Conservation (phyloP, 2,113 vertebrate genomes). For the Chloebia gouldiae region DNA sequence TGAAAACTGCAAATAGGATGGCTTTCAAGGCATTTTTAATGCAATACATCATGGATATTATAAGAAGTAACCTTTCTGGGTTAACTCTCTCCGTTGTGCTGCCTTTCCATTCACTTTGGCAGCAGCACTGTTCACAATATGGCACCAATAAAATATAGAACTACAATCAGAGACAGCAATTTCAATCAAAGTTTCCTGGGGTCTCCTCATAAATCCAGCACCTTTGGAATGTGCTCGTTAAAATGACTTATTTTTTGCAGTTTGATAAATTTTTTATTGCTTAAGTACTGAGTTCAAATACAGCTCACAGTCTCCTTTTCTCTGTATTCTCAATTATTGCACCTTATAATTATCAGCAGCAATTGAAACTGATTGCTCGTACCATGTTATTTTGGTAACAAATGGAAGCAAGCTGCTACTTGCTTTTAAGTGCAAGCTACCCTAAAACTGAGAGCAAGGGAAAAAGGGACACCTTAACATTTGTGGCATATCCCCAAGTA, state of each 20-base stretch:
- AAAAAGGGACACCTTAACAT: neutral
- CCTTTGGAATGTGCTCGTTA: constrained; percentile 73
- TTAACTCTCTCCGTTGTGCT: constrained; percentile 24
- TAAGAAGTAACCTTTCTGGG: constrained; percentile 37
- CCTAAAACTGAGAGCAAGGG: neutral
- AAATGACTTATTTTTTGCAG: constrained; percentile 67
- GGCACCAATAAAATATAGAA: constrained; percentile 69
- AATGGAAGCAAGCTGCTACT: constrained; percentile 45
- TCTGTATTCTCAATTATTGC: constrained; percentile 43
- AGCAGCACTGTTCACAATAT: constrained; percentile 61
- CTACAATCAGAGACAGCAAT: constrained; percentile 68
- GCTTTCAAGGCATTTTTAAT: constrained; percentile 73
- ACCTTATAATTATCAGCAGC: constrained; percentile 65
- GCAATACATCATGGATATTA: constrained; percentile 17
- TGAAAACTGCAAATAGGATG: constrained; percentile 80
- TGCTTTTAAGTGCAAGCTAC: constrained; percentile 28
- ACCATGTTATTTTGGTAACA: constrained; percentile 56
- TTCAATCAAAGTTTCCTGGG: constrained; percentile 68
- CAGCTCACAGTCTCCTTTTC: constrained; percentile 46
- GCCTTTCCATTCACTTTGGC: constrained; percentile 39
- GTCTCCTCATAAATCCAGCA: constrained; percentile 72
- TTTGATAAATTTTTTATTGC: constrained; percentile 72
- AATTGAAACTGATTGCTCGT: constrained; percentile 44
- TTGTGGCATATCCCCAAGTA: neutral
- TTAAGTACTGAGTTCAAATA: constrained; percentile 66